Evolutionary conservation across 1,140 invertebrate species (phyloP).

Genomic region (Cherax quadricarinatus): DNA sequence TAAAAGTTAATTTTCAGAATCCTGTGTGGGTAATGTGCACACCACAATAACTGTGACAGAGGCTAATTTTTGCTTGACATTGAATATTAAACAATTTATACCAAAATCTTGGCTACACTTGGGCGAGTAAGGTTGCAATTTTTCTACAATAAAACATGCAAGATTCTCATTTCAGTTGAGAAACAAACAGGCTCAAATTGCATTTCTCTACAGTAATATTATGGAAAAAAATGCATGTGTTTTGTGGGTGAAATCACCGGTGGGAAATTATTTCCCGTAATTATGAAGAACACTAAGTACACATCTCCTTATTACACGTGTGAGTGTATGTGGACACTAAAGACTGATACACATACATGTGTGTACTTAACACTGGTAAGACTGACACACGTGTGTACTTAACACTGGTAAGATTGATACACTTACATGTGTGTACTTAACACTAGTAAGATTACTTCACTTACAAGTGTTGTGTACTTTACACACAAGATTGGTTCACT

Average conservation of each 20-base stretch:
- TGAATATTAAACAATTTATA: neutral
- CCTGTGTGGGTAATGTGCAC: neutral
- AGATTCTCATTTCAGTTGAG: neutral
- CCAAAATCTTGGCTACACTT: neutral
- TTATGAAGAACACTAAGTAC: conserved; percentile 23
- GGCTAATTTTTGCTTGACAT: neutral
- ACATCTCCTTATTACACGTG: conserved; percentile 23
- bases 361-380: conserved; percentile 20
- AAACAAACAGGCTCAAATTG: neutral
- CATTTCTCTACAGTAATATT: neutral
- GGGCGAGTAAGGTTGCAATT: neutral
- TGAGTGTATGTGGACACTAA: conserved; percentile 15
- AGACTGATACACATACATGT: conserved; percentile 25
- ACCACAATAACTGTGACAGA: neutral
- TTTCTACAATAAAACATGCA: neutral
- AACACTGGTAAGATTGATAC: too few species aligned
- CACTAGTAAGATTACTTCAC: conserved; percentile 26
- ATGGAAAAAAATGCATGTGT: neutral
- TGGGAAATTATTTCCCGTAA: neutral
- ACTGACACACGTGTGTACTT: too few species aligned
- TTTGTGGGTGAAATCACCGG: neutral
- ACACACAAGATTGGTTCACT: too few species aligned
- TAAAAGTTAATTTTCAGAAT: neutral
- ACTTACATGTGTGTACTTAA: conserved; percentile 26
- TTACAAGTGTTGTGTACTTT: neutral